phyloP scores from a whole-genome alignment of 2,797 vertebrate genomes.

The Natrix natrix region DNA sequence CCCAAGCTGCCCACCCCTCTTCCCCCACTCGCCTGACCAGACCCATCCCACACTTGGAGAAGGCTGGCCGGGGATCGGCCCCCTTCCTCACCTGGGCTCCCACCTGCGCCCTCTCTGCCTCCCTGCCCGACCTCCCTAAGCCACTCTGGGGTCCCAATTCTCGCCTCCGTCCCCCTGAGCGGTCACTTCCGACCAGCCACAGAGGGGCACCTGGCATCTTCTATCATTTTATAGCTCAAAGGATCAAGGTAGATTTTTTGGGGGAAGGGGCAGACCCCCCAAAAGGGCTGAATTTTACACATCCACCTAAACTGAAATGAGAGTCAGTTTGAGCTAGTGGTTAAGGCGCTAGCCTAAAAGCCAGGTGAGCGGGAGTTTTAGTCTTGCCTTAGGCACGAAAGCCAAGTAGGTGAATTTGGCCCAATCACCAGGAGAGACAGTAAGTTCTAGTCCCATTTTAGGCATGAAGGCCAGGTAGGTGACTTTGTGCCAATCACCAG shows the following conservation, averaged over 20 bases:
- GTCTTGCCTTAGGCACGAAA: too few species aligned
- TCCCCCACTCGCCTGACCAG: not conserved
- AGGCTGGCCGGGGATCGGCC: not conserved
- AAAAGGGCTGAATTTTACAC: not conserved
- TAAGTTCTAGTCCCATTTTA: too few species aligned
- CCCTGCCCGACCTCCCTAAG: not conserved
- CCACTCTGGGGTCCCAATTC: not conserved
- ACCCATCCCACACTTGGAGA: not conserved
- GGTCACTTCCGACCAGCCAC: not conserved
- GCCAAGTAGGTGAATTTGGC: too few species aligned
- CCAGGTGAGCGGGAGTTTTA: too few species aligned
- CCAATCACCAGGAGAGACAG: too few species aligned
- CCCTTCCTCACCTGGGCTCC: not conserved
- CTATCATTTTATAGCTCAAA: not conserved
- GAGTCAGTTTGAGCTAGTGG: too few species aligned
- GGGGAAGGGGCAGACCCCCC: too few species aligned
- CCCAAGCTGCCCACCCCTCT: not conserved
- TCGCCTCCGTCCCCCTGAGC: not conserved
- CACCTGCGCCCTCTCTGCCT: not conserved
- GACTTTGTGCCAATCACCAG: too few species aligned
- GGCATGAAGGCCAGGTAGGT: too few species aligned
- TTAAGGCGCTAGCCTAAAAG: not conserved
- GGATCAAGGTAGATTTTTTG: not conserved
- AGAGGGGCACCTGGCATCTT: rapidly evolving
- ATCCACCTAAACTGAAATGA: not conserved